Evolutionary conservation across 2,888 invertebrate species (phyloP), one percentile per base, ranked within the genome.

Genomic region (Hybos culiciformis): DNA sequence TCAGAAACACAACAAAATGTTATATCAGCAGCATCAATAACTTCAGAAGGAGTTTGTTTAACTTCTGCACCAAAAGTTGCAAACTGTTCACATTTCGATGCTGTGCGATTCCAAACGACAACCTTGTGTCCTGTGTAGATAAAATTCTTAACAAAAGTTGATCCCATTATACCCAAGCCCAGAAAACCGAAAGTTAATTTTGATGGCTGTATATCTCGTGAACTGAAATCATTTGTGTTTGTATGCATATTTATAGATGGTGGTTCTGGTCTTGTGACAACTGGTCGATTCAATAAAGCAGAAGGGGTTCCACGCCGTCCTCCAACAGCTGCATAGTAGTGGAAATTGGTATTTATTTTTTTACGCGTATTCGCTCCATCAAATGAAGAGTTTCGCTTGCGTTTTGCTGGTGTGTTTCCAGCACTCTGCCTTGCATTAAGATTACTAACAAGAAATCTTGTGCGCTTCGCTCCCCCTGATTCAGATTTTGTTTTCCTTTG

Each of bases 1-100:
- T 94, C 93, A 1, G 93, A 81, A 12, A 96, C 90, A 62, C 94
- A 96, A 9, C 87, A 90, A 68, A 96, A 94, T 41, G 91, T 93
- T 53, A 96, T 86, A 63, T 96, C 94, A 1, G 92, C 86, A 42
- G 80, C 80, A 53, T 80, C 78, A 15, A 94, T 84, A 9, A 96
- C 93, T 59, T 96, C 94, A 55, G 86, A 85, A 3, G 94, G 94
- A 4, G 91, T 91, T 56, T 82, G 77, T 42, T 83, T 87, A 47
- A 83, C 77, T 47, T 83, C 76, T 3, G 94, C 94, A 17, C 92
- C 91, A 2, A 83, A 83, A 55, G 83, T 82, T 54, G 80, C 78
- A 63, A 92, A 90, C 59, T 85, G 84, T 61, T 78, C 75, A 61
- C 87, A 87, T 61, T 62, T 20, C 7, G 26, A 43, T 38, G 81